Evolutionary conservation across 53 echinoderm and acorn worm species (phyloP), one percentile per base, ranked within the genome.

Genomic region (Mesocentrotus franciscanus): DNA sequence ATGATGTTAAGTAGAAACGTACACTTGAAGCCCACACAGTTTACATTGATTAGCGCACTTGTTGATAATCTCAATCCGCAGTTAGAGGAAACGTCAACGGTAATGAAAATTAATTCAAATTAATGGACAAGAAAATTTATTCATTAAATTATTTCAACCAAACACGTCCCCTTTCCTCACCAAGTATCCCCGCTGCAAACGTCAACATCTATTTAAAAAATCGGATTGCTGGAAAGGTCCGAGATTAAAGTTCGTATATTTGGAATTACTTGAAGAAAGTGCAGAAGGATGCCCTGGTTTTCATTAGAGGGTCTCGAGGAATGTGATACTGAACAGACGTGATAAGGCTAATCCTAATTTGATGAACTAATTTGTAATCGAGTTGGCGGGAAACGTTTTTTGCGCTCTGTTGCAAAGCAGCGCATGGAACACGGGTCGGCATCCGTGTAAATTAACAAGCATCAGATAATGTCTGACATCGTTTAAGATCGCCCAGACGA

Each of bases 351-450:
- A 94, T 94, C 95, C 95, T 71, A 85, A 94, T 85, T 94, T 94
- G 95, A 94, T 94, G 95, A 85, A 94, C 85, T 85, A 94, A 94
- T 85, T 94, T 94, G 95, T 94, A 94, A 94, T 94, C 95, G 22
- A 94, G 39, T 94, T 94, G 85, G 70, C 36, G 87, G 70, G 87
- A 62, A 85, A 64, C 27, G 56, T 92, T 70, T 70, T 92, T 71
- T 92, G 92, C 71, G 33, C 68, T 72, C 30, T 35, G 30, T 74
- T 92, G 29, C 70, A 22, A 85, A 55, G 85, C 62, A 94, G 6
- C 39, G 34, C 68, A 64, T 85, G 95, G 29, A 70, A 94, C 85
- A 94, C 95, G 85, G 34, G 62, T 87, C 1, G 11, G 87, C 87
- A 94, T 94, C 95, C 95, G 95, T 68, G 87, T 68, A 94, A 94